Base-by-base conservation (phyloP, 2,888 invertebrate species). In the Chydorus sphaericus region DNA sequence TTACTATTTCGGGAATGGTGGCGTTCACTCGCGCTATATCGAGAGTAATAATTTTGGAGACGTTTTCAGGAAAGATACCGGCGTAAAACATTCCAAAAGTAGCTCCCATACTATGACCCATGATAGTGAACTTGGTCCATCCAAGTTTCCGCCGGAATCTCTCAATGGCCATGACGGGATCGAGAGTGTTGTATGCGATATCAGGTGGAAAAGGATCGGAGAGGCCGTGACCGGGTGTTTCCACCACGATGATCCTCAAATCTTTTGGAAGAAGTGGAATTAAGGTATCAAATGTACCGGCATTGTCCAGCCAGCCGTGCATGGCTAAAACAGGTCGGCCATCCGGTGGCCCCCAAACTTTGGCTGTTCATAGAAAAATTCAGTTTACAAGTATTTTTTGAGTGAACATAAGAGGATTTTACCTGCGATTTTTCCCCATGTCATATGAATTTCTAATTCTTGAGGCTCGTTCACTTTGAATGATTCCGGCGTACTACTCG, bases 241-340 rank as follows among this genome's bases (percentile, higher is more conserved):
- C 55, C 11, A 55, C 49, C 18, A 36, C 36, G 8, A 55, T 26
- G 14, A 55, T 33, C 6, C 55, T 48, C 23, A 48, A 61, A 55
- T 74, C 65, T 26, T 68, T 61, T 3, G 73, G 71, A 16, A 86
- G 67, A 56, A 78, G 66, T 0, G 82, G 82, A 4, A 79, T 76
- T 16, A 86, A 65, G 0, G 77, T 75, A 66, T 85, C 83, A 71
- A 82, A 87, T 0, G 82, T 77, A 16, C 81, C 82, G 3, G 83
- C 82, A 66, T 85, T 87, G 67, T 87, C 86, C 68, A 88, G 88
- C 83, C 84, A 84, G 0, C 86, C 86, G 65, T 86, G 86, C 14
- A 85, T 64, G 1, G 80, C 80, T 28, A 86, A 66, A 57, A 85
- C 74, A 0, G 84, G 84, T 50, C 80, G 73, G 20, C 74, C 72